These are phyloP conservation scores for Dendrophyllia cribrosa DNA, from an alignment of 64 coral and sea anemone species.

Conservation along the genomic window DNA sequence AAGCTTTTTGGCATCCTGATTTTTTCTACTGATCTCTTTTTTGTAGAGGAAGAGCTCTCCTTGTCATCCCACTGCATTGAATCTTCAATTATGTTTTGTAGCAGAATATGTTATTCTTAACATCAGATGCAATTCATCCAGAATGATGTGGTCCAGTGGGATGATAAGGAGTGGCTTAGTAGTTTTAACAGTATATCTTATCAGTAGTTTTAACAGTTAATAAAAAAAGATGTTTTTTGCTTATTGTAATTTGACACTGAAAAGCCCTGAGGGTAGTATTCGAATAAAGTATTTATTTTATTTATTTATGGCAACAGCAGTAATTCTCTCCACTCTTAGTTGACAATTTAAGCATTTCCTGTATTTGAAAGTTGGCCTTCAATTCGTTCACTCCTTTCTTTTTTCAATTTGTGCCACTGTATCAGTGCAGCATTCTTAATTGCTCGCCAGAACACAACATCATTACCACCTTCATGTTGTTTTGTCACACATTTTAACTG, in stretches of 20 bases:
- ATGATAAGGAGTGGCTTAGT: conserved; percentile 56
- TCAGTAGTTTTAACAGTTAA: no score
- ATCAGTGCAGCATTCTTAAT: no score
- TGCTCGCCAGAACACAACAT: no score
- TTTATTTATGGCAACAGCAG: conserved; percentile 52
- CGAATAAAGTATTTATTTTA: no score
- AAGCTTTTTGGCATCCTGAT: neutral
- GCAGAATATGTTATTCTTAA: conserved; percentile 8
- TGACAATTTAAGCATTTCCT: conserved; percentile 56
- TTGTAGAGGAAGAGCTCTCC: conserved; percentile 19
- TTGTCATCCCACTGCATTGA: conserved; percentile 62
- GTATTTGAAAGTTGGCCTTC: neutral
- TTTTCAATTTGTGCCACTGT: no score
- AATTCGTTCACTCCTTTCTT: neutral
- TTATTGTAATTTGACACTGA: no score
- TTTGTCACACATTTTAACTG: neutral
- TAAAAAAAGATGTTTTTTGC: no score
- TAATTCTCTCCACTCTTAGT: conserved; percentile 55
- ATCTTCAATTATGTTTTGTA: conserved; percentile 34
- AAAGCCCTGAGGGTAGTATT: no score
- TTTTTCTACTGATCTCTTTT: neutral
- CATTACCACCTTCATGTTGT: neutral
- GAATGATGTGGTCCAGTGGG: conserved; percentile 35
- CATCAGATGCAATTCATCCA: conserved; percentile 58
- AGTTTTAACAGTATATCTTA: no score